Evolutionary conservation across 2,797 vertebrate species (phyloP).

Genomic region (Acestrorhynchus altus): DNA sequence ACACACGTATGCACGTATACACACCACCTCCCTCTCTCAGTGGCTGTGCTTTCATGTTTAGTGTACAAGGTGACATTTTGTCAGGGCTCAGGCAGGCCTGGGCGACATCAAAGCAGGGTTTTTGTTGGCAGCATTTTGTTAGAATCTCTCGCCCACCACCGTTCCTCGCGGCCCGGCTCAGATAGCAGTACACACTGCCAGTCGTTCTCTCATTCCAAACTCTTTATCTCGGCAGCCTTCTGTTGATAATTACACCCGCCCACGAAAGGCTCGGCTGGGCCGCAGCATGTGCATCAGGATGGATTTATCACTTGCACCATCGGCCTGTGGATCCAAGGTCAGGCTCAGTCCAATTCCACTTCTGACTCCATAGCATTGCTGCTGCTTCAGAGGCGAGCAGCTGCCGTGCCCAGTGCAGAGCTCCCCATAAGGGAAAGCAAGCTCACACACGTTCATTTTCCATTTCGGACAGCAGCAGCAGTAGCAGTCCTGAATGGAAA

Average conservation of each 20-base stretch:
- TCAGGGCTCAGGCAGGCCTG: slow-evolving; percentile 61
- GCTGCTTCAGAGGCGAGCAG: slow-evolving; percentile 19
- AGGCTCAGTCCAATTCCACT: slow-evolving; percentile 75
- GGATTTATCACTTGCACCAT: slow-evolving; percentile 73
- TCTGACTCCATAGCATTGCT: slow-evolving; percentile 69
- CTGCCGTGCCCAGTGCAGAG: slow-evolving; percentile 57
- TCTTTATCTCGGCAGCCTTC: slow-evolving; percentile 75
- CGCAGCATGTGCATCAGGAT: slow-evolving; percentile 38
- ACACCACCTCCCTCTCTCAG: neutral
- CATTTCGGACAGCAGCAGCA: slow-evolving; percentile 65
- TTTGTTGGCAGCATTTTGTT: slow-evolving; percentile 54
- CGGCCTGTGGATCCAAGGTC: slow-evolving; percentile 72
- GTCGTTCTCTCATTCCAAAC: slow-evolving; percentile 61
- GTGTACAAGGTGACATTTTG: slow-evolving; percentile 68
- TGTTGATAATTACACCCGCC: slow-evolving; percentile 76
- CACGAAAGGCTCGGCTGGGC: slow-evolving; percentile 28
- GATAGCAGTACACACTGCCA: slow-evolving; percentile 67
- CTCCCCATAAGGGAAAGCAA: slow-evolving; percentile 32
- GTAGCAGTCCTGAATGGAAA: slow-evolving; percentile 68
- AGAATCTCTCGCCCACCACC: slow-evolving; percentile 46
- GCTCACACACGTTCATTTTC: slow-evolving; percentile 71
- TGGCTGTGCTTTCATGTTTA: slow-evolving; percentile 68
- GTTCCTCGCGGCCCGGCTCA: slow-evolving; percentile 42
- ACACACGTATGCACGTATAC: neutral
- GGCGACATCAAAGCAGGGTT: slow-evolving; percentile 67